These are phyloP conservation scores for Tadarida brasiliensis DNA, from an alignment of 2,797 vertebrate species.

Conservation along the genomic window DNA sequence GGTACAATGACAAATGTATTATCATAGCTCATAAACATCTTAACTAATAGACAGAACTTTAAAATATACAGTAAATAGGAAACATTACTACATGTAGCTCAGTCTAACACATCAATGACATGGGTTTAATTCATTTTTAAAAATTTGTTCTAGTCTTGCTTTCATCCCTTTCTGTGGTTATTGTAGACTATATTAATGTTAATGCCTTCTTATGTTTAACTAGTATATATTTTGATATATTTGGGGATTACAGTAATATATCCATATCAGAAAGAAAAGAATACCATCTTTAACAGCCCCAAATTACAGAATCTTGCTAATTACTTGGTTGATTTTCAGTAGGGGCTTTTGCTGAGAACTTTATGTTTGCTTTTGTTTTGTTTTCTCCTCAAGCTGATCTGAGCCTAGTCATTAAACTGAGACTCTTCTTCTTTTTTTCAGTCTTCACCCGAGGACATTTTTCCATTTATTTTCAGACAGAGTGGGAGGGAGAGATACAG, in stretches of 20 bases:
- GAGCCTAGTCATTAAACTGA: not conserved
- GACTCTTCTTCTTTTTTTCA: not conserved
- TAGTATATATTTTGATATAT: not conserved
- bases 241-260: not conserved
- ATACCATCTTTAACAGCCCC: not conserved
- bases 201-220: not conserved
- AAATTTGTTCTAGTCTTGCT: not conserved
- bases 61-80: not conserved
- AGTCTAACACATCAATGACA: not conserved
- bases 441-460: too few species aligned
- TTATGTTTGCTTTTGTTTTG: not conserved
- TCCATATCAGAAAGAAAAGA: not conserved
- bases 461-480: too few species aligned
- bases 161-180: not conserved
- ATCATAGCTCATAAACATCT: not conserved
- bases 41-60: not conserved
- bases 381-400: not conserved
- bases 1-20: not conserved
- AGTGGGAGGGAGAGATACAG: too few species aligned
- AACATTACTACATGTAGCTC: not conserved
- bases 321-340: not conserved
- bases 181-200: not conserved
- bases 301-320: not conserved
- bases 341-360: not conserved
- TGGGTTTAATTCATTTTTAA: not conserved